Base-by-base conservation (phyloP, 2,113 vertebrate species). In the Pelecanus crispus region DNA sequence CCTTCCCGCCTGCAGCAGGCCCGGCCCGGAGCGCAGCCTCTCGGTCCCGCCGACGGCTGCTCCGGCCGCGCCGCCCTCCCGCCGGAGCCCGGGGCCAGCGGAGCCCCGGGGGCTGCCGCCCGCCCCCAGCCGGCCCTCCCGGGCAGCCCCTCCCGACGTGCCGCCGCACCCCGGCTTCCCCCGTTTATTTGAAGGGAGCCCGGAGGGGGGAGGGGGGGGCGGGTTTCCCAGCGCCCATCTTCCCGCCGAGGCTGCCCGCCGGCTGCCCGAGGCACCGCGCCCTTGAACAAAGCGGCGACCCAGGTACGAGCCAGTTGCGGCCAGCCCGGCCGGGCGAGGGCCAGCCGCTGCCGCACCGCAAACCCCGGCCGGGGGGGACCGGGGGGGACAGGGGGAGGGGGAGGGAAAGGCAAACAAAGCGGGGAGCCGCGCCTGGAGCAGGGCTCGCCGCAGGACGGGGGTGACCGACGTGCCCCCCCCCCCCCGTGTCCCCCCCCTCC, bases 391-490 rank as follows among this genome's bases (percentile, higher is more conserved):
- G 20, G 21, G 20, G 44, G 16, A 62, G 31, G 32, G 47, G 47
- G 67, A 67, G 38, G 63, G 29, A 74, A 67, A 36, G 11, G 58
- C 58, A 67, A 79, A 94, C 95, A 96, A 97, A 95, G 92, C 89
- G 13, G 40, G 71, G 50, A 92, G 16, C 29, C 14, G 29, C 36
- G 29, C 31, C 74, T 59, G 77, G 68, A 94, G 68, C 70, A 32
- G 29, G 78, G 53, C 55, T 47, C 22, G 19, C 59, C 32, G 73
- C 38, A 38, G 74, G 89, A 88, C 61, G 15, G 79, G 86, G 70
- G 29, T 3, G 6, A 74, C 59, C 13, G 55, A 61, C 3, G 49
- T n/a, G 7, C 45, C 40, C 22, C 10, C 3, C 25, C 29, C 47
- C 17, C 44, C 45, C 45, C 45, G 17, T 18, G 4, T 17, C 44